phyloP scores from a whole-genome alignment of 2,888 invertebrate species.

The Myopa tessellatipennis region DNA sequence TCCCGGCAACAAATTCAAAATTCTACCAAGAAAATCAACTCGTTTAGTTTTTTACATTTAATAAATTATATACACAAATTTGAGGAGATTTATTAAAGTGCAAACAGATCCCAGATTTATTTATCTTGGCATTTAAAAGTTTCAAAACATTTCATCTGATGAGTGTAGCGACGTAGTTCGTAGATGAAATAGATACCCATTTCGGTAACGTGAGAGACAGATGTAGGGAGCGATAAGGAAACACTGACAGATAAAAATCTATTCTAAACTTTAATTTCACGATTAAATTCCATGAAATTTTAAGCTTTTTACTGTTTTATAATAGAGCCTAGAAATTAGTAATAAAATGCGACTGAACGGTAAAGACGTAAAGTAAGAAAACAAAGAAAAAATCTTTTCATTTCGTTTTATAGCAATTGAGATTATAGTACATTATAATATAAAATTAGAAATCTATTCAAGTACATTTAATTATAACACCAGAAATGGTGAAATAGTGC shows the following conservation, averaged over 20 bases:
- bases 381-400: too few relatives aligned
- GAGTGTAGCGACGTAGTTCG: not conserved
- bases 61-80: conserved; percentile 9
- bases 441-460: too few relatives aligned
- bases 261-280: not conserved
- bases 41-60: conserved; percentile 6
- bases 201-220: not conserved
- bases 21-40: too few relatives aligned
- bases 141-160: conserved; percentile 10
- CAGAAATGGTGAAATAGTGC: too few relatives aligned
- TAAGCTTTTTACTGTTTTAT: not conserved
- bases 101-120: conserved; percentile 18
- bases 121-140: conserved; percentile 36
- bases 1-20: too few relatives aligned
- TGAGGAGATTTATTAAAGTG: conserved; percentile 1
- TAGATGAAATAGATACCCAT: not conserved
- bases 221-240: conserved; percentile 17
- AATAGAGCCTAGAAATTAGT: not conserved
- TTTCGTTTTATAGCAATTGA: too few relatives aligned
- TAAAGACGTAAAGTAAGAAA: not conserved
- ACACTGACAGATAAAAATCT: conserved; percentile 3
- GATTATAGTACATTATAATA: too few relatives aligned
- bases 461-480: too few relatives aligned
- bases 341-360: not conserved
- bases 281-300: not conserved